phyloP scores from a whole-genome alignment of 2,797 vertebrate genomes.

The Scolopax bukidnonensis region DNA sequence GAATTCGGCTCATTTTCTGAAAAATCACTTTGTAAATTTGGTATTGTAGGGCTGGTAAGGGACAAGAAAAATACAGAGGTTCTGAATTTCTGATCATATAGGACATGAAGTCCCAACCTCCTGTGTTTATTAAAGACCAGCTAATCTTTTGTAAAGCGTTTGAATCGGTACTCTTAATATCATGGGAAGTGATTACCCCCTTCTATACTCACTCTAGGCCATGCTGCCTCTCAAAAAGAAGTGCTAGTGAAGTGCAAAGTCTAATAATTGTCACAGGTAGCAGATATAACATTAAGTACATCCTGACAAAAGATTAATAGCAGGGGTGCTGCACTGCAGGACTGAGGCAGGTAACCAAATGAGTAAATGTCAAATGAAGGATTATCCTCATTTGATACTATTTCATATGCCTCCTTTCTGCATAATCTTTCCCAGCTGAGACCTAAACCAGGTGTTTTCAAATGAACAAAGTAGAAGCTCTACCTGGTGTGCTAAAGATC shows the following conservation, averaged over 20 bases:
- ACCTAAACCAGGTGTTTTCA: constrained; percentile 63
- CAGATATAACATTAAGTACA: constrained; percentile 51
- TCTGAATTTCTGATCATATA: neutral
- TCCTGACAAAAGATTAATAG: constrained; percentile 69
- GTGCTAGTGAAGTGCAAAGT: constrained; percentile 33
- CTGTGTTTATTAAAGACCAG: neutral
- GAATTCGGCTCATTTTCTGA: neutral
- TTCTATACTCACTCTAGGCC: constrained; percentile 5
- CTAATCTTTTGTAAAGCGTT: constrained; percentile 19
- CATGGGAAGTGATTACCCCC: constrained; percentile 29
- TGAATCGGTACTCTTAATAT: neutral
- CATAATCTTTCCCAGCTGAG: constrained; percentile 50
- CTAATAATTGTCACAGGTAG: constrained; percentile 60
- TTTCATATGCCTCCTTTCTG: constrained; percentile 28
- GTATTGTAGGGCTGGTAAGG: neutral
- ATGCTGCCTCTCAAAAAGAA: constrained; percentile 38
- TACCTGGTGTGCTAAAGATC: constrained; percentile 54
- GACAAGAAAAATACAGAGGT: neutral
- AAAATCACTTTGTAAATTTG: neutral
- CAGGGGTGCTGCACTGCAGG: constrained; percentile 45
- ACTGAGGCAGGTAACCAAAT: constrained; percentile 63
- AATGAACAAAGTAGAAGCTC: constrained; percentile 49
- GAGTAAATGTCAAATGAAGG: constrained; percentile 67
- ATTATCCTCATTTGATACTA: constrained; percentile 58
- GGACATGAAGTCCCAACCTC: neutral